Evolutionary conservation across 2,797 vertebrate genomes (phyloP).

Genomic region (Amblyraja radiata): DNA sequence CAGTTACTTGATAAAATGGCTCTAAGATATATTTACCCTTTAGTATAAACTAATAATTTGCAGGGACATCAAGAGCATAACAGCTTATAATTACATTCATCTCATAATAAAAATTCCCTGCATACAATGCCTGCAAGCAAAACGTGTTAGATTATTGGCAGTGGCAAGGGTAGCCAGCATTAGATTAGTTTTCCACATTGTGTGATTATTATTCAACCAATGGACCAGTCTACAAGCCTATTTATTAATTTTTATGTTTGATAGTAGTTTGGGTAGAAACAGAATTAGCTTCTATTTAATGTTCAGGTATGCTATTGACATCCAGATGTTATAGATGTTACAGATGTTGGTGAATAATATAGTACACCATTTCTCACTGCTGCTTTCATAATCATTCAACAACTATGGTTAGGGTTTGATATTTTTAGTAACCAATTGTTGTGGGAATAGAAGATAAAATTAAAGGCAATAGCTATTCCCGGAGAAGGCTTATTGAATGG

Average conservation of each 20-base stretch:
- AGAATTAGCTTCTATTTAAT: not conserved
- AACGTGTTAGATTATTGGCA: not conserved
- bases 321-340: not conserved
- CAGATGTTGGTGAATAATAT: not conserved
- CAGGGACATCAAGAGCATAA: not conserved
- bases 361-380: not conserved
- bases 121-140: not conserved
- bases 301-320: not conserved
- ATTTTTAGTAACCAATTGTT: not conserved
- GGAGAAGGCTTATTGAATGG: not conserved
- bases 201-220: slow-evolving; percentile 8
- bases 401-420: not conserved
- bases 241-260: not conserved
- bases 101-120: slow-evolving; percentile 10
- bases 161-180: not conserved
- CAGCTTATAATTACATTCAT: slow-evolving; percentile 27
- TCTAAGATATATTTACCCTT: not conserved
- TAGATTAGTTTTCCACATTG: not conserved
- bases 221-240: not conserved
- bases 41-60: slow-evolving; percentile 27
- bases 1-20: slow-evolving; percentile 3
- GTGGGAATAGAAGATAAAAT: not conserved
- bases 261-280: not conserved
- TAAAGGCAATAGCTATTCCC: not conserved
- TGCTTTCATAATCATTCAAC: not conserved